Evolutionary conservation across 2,888 invertebrate genomes (phyloP).

Genomic region (Meandrusa payeni): DNA sequence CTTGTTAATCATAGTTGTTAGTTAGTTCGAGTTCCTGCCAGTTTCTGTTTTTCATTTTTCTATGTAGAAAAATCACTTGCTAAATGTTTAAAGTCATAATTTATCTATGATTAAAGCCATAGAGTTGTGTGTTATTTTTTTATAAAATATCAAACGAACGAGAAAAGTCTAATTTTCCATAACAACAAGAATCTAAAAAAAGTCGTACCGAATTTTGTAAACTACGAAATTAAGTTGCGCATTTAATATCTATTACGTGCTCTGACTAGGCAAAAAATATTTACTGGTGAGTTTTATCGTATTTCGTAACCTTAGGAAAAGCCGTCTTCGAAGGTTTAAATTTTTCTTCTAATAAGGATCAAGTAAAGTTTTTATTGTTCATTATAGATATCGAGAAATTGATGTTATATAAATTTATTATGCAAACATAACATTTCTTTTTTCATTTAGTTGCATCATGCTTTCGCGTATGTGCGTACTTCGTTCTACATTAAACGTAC

Average conservation of each 20-base stretch:
- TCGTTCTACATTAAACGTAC: constrained; percentile 54
- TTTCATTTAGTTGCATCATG: constrained; percentile 52
- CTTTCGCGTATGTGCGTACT: constrained; percentile 71
- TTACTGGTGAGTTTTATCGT: neutral
- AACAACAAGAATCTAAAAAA: constrained; percentile 10
- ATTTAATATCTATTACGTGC: neutral
- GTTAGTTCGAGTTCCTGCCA: too few relatives aligned
- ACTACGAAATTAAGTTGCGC: constrained; percentile 12
- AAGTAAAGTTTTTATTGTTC: too few relatives aligned
- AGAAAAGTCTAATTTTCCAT: too few relatives aligned
- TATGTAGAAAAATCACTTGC: too few relatives aligned
- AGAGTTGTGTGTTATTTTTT: neutral
- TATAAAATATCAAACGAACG: neutral
- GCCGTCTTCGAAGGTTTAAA: neutral
- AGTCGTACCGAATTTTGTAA: too few relatives aligned
- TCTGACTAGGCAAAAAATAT: neutral
- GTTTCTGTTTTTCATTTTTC: too few relatives aligned
- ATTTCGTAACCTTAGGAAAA: constrained; percentile 3
- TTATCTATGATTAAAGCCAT: too few relatives aligned
- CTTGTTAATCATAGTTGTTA: too few relatives aligned
- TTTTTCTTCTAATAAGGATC: too few relatives aligned
- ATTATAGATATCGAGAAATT: neutral
- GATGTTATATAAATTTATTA: too few relatives aligned
- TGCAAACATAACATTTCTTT: too few relatives aligned
- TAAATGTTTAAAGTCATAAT: too few relatives aligned